phyloP scores from a whole-genome alignment of 2,888 invertebrate genomes.

The Caradrina kadenii region DNA sequence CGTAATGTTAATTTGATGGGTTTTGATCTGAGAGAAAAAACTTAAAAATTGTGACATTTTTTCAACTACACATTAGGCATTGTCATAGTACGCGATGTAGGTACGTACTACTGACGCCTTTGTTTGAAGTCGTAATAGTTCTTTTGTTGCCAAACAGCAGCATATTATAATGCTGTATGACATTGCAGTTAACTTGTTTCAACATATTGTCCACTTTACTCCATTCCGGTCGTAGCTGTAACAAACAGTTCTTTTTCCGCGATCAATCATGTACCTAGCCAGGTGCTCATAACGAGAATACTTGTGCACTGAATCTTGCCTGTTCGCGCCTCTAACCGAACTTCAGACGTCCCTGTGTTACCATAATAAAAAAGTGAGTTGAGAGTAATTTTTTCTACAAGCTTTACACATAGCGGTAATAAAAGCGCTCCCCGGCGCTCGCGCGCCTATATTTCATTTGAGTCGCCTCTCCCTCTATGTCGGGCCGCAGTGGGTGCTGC shows the following conservation, averaged over 20 bases:
- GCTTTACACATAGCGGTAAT: conserved; percentile 87
- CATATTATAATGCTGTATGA: neutral
- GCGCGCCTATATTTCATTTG: conserved; percentile 85
- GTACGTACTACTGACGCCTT: too few relatives aligned
- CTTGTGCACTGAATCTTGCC: conserved; percentile 50
- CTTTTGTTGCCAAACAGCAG: neutral
- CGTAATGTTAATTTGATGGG: conserved; percentile 8
- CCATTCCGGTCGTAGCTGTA: neutral
- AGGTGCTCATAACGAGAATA: conserved; percentile 51
- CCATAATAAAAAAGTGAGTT: conserved; percentile 81
- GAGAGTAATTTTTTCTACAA: conserved; percentile 86
- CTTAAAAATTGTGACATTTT: neutral
- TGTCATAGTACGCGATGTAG: too few relatives aligned
- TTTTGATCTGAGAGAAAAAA: neutral
- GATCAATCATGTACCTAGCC: conserved; percentile 46
- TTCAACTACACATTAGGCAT: too few relatives aligned
- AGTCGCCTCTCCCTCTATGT: conserved; percentile 72
- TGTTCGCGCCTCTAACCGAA: conserved; percentile 49
- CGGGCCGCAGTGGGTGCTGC: conserved; percentile 68
- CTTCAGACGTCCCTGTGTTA: conserved; percentile 63
- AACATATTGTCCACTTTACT: neutral
- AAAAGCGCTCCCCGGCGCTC: conserved; percentile 81
- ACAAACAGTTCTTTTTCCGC: conserved; percentile 1
- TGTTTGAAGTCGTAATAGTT: too few relatives aligned
- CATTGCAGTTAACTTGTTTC: neutral